These are phyloP conservation scores for Paracentrotus lividus DNA, from an alignment of 53 echinoderm and acorn worm genomes.

Conservation along the genomic window DNA sequence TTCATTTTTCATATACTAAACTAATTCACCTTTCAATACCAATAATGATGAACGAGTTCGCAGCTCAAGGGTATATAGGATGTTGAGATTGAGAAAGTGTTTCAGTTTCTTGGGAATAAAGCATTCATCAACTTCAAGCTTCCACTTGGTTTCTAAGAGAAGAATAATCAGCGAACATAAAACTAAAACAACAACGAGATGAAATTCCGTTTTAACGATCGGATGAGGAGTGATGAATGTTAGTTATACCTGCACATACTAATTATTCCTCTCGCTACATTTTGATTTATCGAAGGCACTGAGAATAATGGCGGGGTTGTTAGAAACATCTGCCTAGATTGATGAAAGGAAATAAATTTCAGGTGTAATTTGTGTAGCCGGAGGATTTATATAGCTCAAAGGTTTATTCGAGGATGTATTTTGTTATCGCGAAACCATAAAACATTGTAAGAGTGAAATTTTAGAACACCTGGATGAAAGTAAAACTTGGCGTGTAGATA, in stretches of 20 bases:
- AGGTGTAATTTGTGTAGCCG: conserved; percentile 43
- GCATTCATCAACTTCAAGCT: neutral
- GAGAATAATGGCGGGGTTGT: conserved; percentile 22
- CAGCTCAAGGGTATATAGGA: neutral
- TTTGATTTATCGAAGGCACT: conserved; percentile 29
- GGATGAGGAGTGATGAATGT: conserved; percentile 53
- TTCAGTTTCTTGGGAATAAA: neutral
- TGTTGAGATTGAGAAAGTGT: neutral
- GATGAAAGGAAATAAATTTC: conserved; percentile 44
- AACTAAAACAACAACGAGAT: neutral
- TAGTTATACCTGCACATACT: conserved; percentile 25
- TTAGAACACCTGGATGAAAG: neutral
- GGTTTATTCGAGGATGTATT: neutral
- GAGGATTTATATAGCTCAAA: neutral
- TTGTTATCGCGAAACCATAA: neutral
- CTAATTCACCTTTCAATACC: too few relatives aligned
- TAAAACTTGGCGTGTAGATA: neutral
- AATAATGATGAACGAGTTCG: neutral
- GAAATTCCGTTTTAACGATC: neutral
- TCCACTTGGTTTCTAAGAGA: neutral
- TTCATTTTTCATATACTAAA: too few relatives aligned
- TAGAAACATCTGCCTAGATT: conserved; percentile 47
- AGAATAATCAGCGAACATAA: neutral
- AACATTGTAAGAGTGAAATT: neutral
- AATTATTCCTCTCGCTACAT: conserved; percentile 30